A percentile compares a stretch with the other conserved stretches of the same genome.
phyloP scores from a whole-genome alignment of 2,113 vertebrate genomes.

The Lucifuga dentata region DNA sequence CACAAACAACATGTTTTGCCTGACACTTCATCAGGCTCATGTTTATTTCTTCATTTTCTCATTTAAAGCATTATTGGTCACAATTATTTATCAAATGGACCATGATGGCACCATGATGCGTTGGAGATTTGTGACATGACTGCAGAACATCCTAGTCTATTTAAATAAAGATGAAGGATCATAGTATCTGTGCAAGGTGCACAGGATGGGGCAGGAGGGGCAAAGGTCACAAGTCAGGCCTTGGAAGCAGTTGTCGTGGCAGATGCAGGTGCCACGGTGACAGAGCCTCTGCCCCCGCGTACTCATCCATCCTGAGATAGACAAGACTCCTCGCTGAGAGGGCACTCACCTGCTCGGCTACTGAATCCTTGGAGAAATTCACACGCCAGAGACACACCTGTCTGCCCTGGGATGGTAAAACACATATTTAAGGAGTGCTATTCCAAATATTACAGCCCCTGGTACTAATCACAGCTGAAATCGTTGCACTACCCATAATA shows the following conservation, averaged over 20 bases:
- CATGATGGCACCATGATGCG: no score
- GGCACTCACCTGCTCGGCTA: slow-evolving; percentile 48
- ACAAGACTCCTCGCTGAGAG: slow-evolving; percentile 41
- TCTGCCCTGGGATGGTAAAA: slow-evolving; percentile 17
- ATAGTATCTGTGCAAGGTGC: slow-evolving; percentile 29
- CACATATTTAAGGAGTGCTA: background rate
- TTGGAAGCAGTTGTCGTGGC: slow-evolving; percentile 29
- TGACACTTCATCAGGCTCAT: no score
- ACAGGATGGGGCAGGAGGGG: slow-evolving; percentile 46
- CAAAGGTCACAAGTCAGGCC: slow-evolving; percentile 49
- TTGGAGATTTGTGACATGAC: background rate
- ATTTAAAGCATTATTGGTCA: no score
- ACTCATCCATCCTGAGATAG: slow-evolving; percentile 27
- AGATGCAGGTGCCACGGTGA: slow-evolving; percentile 45
- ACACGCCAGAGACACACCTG: slow-evolving; percentile 28
- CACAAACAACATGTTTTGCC: no score
- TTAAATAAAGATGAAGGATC: background rate
- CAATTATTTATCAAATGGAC: no score
- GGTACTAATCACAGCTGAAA: slow-evolving; percentile 22
- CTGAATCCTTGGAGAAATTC: slow-evolving; percentile 13
- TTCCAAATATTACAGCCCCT: background rate
- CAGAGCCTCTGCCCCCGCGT: slow-evolving; percentile 51
- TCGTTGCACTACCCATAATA: slow-evolving; percentile 2
- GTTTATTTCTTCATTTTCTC: no score
- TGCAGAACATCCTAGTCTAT: background rate